phyloP scores from a whole-genome alignment of 1,140 invertebrate species.

The Procambarus clarkii region DNA sequence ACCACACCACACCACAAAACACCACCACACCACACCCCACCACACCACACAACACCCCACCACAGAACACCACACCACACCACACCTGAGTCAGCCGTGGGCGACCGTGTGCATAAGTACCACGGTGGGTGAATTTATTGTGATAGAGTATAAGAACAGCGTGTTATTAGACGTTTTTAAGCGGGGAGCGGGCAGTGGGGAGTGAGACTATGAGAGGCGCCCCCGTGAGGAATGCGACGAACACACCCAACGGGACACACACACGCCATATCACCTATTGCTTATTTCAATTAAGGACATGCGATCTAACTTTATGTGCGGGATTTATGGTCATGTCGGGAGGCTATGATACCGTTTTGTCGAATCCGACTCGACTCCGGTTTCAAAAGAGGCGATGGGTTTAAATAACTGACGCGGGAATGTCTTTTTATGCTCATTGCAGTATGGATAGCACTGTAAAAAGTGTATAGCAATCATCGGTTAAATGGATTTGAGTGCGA shows the following conservation, averaged over 20 bases:
- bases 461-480: no score
- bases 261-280: constrained; percentile 4
- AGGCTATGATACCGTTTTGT: not conserved
- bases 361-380: not conserved
- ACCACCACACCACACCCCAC: not conserved
- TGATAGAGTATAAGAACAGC: no score
- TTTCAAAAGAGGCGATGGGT: not conserved
- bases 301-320: not conserved
- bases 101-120: no score
- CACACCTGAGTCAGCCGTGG: not conserved
- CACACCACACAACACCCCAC: not conserved
- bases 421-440: not conserved
- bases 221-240: not conserved
- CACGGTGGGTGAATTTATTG: no score
- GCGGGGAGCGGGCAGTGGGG: no score
- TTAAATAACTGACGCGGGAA: not conserved
- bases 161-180: no score
- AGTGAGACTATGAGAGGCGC: no score
- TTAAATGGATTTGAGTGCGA: no score
- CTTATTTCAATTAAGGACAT: constrained; percentile 27
- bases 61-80: not conserved
- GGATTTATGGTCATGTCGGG: not conserved
- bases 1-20: not conserved
- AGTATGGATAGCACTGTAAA: no score
- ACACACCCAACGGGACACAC: not conserved